Evolutionary conservation across 2,888 invertebrate genomes (phyloP), one percentile per base, ranked within the genome.

Genomic region (Nomada hirtipes): DNA sequence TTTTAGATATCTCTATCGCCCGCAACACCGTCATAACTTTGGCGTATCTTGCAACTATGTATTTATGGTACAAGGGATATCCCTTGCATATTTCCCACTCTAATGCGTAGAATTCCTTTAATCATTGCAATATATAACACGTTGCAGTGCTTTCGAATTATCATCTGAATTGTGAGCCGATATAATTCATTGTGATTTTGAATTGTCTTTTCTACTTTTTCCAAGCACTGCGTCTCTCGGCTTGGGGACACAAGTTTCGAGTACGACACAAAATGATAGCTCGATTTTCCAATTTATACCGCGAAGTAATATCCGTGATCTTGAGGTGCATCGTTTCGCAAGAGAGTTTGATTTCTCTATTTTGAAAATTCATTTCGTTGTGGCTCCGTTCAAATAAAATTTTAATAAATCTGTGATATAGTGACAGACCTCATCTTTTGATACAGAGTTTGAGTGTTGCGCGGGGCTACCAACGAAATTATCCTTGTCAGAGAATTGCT

Each of bases 341-440:
- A 47, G 52, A n/a, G 23, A 20, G 26, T 70, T 50, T 60, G 53
- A 47, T 9, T 47, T 71, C 20, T 61, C 64, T 52, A 36, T 29
- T 57, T 63, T 74, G 50, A 68, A 63, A 76, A 78, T 78, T 65
- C 55, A 52, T 79, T 69, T 88, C 86, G 87, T 86, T 82, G 90
- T 88, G 86, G 87, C 84, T 80, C 87, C 83, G 84, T 83, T 80
- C 77, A 81, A 86, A 75, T 81, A 85, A 86, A 91, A 86, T 91
- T 91, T 91, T 89, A 88, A 91, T 87, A 90, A 92, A 92, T 92
- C 92, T 93, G 93, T 93, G 93, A 93, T 93, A 93, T 91, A 91
- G 90, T 85, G 87, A 90, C 91, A 89, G 88, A 92, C 91, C 91
- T 92, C 91, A 91, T 69, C 81, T 88, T 88, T 88, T 88, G 86